Evolutionary conservation across 2,797 vertebrate species (phyloP).

Genomic region (Alauda arvensis): DNA sequence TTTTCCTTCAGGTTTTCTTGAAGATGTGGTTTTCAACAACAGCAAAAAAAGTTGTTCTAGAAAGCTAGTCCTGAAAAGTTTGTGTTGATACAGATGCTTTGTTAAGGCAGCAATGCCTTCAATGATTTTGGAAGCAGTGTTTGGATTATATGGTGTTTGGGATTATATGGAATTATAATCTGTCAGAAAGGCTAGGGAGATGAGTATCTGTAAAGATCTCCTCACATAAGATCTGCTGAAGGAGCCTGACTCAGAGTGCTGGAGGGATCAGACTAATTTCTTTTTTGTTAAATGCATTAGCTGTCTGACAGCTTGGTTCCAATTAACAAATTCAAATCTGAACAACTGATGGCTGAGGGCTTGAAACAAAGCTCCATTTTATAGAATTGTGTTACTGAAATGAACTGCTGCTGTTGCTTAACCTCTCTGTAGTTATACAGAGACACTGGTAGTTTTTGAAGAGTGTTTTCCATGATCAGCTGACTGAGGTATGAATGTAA

Average conservation of each 20-base stretch:
- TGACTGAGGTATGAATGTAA: not conserved
- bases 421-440: not conserved
- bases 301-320: not conserved
- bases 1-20: not conserved
- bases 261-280: not conserved
- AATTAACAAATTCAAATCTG: not conserved
- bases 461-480: not conserved
- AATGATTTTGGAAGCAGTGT: not conserved
- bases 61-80: not conserved
- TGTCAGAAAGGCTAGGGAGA: not conserved
- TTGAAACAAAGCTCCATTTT: not conserved
- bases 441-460: not conserved
- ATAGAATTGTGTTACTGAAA: fast-evolving
- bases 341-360: not conserved
- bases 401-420: not conserved
- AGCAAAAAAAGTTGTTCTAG: not conserved
- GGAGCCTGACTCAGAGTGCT: not conserved
- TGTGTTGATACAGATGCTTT: not conserved
- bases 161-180: not conserved
- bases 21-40: not conserved
- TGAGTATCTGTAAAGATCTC: not conserved
- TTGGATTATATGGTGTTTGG: not conserved
- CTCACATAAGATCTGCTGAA: not conserved
- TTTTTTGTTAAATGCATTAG: not conserved
- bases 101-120: not conserved